Evolutionary conservation across 2,113 vertebrate genomes (phyloP), one percentile per base, ranked within the genome.

Genomic region (Mirza zaza): DNA sequence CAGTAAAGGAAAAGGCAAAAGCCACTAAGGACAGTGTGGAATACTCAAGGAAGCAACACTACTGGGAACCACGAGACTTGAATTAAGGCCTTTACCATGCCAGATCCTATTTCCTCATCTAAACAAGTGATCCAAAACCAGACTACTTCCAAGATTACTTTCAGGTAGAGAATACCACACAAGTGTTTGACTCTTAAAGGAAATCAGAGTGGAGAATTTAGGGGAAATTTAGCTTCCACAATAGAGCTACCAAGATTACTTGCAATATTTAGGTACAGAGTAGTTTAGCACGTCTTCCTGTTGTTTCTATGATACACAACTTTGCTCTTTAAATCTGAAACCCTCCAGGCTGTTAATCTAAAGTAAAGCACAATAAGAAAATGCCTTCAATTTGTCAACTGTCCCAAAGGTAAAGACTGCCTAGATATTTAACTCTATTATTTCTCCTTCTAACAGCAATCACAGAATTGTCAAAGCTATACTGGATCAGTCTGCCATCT

Each of bases 311-410:
- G 89, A 97, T 95, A 84, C 68, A 97, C 77, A 97, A 91, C 97
- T 90, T 77, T 95, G 97, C 83, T 97, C 96, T 97, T 97, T 97
- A 96, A 97, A 97, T 82, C 65, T 95, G 93, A 97, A 96, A 86
- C 15, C 76, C 91, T 88, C 63, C 70, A 63, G 32, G 79, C 65
- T 93, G 42, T 79, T 96, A 70, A 94, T 90, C 57, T 91, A 52
- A 80, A 95, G 29, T 57, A 94, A 96, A 97, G 83, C 59, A 83
- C 92, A 76, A 87, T 91, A 91, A 84, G 84, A 93, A 95, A 97
- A 90, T 83, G 65, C 57, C 77, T 97, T 68, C 91, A 63, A 87
- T 96, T 96, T 91, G 82, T 97, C 96, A 97, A 95, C 27, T 68
- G 48, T 75, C 76, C 95, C 89, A 93, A 70, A 86, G 57, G 79